Evolutionary conservation across 92 coral and sea anemone species (phyloP).

Genomic region (Bergia puertoricense): DNA sequence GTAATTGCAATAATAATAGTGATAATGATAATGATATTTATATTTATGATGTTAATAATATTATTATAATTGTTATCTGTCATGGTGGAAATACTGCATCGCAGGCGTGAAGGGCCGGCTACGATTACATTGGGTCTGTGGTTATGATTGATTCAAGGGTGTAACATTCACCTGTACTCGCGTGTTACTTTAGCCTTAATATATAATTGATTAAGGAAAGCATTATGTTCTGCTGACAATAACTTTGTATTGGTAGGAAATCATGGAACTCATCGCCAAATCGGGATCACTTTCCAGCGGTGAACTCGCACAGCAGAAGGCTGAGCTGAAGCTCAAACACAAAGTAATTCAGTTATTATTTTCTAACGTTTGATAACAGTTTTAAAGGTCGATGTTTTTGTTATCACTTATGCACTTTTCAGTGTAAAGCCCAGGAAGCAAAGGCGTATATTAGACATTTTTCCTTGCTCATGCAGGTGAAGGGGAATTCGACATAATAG

Average conservation of each 20-base stretch:
- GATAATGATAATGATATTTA: no score
- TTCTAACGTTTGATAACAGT: neutral
- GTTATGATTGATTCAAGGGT: neutral
- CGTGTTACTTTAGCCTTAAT: no score
- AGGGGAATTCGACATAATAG: no score
- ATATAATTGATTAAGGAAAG: neutral
- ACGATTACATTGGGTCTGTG: neutral
- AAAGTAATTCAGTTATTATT: conserved; percentile 61
- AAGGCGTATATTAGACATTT: no score
- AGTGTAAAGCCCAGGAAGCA: no score
- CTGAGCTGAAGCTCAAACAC: conserved; percentile 89
- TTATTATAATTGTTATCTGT: no score
- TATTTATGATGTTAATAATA: no score
- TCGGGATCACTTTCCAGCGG: conserved; percentile 77
- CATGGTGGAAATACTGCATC: no score
- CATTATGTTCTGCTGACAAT: neutral
- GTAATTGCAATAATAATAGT: no score
- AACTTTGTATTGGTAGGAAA: conserved; percentile 59
- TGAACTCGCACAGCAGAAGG: conserved; percentile 89
- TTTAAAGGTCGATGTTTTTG: no score
- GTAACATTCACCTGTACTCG: neutral
- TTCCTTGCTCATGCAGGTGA: no score
- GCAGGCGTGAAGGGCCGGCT: neutral
- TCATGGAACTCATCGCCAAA: conserved; percentile 85
- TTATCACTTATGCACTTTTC: no score